phyloP scores from a whole-genome alignment of 1,140 invertebrate species.

The Euura saliciscinereae region DNA sequence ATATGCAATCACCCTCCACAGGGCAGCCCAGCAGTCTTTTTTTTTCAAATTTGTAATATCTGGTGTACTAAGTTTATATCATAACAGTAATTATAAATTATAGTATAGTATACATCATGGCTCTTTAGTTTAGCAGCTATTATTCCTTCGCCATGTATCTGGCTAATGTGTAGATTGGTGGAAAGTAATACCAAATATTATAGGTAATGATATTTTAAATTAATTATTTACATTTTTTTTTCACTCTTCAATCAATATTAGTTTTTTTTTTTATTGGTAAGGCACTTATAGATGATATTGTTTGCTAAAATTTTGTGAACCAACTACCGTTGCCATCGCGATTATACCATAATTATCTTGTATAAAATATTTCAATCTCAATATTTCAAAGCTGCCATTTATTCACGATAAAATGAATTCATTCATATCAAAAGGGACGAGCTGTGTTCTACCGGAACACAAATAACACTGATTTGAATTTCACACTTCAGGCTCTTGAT shows the following conservation, averaged over 20 bases:
- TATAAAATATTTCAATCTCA: neutral
- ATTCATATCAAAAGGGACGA: neutral
- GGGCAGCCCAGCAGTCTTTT: neutral
- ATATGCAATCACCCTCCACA: neutral
- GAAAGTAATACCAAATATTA: neutral
- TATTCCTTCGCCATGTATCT: neutral
- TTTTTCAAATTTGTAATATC: slow-evolving; percentile 6
- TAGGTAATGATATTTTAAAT: neutral
- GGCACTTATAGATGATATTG: slow-evolving; percentile 5
- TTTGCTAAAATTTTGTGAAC: neutral
- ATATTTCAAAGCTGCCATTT: neutral
- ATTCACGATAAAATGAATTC: neutral
- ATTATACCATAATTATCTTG: neutral
- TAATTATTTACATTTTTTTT: neutral
- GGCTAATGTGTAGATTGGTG: neutral
- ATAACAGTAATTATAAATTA: neutral
- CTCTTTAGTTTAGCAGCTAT: neutral
- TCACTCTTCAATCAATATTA: neutral
- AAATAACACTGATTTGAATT: neutral
- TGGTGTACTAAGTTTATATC: neutral
- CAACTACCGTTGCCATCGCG: neutral
- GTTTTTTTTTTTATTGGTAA: neutral
- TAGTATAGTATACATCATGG: neutral
- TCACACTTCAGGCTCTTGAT: neutral
- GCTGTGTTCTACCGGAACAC: neutral